Base-by-base conservation (phyloP, 2,113 vertebrate genomes). In the Melanotaenia duboulayi region DNA sequence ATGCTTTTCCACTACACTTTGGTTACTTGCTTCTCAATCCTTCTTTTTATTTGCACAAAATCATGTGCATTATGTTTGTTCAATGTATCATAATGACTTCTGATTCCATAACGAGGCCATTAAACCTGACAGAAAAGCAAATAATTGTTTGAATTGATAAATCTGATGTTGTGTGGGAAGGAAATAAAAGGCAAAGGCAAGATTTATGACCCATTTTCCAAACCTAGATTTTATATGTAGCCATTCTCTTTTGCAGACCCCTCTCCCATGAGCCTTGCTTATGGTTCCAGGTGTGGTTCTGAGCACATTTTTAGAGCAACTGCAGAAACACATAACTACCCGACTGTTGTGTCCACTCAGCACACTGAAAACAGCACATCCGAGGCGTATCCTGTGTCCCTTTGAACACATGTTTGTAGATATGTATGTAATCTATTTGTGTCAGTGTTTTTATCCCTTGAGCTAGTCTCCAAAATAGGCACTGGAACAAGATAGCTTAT, bases 291-390 rank as follows among this genome's bases (percentile, higher is more conserved):
- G 28, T 71, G 58, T 72, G 52, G 52, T 7, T 79, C 19, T 42
- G 57, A 63, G 46, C 69, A 75, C 39, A 65, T 84, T 79, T 62
- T 59, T 63, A 57, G 73, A 24, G 57, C 58, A 52, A 58, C 66
- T 82, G 73, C 11, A 69, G 63, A 56, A 77, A 56, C 59, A 49
- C 52, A 78, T 61, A 55, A 58, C 40, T 12, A 4, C 52, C 4
- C 48, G 39, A 58, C 46, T 48, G 57, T 81, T 84, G 54, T 82
- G 65, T 73, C 17, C 23, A 66, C 28, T 83, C 88, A 90, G 86
- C 88, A 78, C n/a, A 23, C 48, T 74, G 24, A 66, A 65, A 69
- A 39, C n/a, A 49, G 59, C 46, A 7, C 68, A 48, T 20, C 55
- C 39, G 50, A 58, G 72, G 56, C 44, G 16, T n/a, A 50, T 51